A percentile compares a stretch with the other conserved stretches of the same genome.
These are phyloP conservation scores for Rhinoraja longicauda DNA, from an alignment of 2,797 vertebrate genomes.

Conservation along the genomic window DNA sequence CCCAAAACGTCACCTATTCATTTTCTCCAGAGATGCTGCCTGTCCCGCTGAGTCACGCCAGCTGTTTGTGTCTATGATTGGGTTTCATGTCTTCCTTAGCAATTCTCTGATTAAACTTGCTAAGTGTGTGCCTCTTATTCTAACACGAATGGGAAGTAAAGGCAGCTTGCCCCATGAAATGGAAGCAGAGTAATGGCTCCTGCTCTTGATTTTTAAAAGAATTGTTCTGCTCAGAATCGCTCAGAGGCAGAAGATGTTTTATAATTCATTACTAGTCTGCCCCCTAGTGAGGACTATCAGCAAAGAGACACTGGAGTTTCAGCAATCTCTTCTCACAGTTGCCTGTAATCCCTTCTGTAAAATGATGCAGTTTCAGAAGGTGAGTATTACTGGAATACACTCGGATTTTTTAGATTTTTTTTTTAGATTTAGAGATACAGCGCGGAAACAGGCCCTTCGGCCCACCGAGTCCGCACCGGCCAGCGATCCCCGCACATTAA, in stretches of 20 bases:
- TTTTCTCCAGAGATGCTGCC: no score
- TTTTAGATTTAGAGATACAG: no score
- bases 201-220: background rate
- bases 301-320: background rate
- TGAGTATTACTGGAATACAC: background rate
- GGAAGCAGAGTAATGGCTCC: background rate
- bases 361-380: background rate
- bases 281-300: background rate
- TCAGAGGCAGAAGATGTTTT: background rate
- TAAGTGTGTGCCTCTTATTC: background rate
- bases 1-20: no score
- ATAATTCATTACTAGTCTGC: background rate
- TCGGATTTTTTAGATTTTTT: no score
- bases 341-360: background rate
- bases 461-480: no score
- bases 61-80: background rate
- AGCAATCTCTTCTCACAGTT: no score
- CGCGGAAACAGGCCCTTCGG: no score
- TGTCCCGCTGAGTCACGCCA: no score
- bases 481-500: no score
- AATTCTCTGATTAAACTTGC: background rate
- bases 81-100: background rate
- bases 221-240: background rate
- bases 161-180: background rate
- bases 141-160: background rate